Evolutionary conservation across 2,113 vertebrate species (phyloP).

Genomic region (Hippocampus abdominalis): DNA sequence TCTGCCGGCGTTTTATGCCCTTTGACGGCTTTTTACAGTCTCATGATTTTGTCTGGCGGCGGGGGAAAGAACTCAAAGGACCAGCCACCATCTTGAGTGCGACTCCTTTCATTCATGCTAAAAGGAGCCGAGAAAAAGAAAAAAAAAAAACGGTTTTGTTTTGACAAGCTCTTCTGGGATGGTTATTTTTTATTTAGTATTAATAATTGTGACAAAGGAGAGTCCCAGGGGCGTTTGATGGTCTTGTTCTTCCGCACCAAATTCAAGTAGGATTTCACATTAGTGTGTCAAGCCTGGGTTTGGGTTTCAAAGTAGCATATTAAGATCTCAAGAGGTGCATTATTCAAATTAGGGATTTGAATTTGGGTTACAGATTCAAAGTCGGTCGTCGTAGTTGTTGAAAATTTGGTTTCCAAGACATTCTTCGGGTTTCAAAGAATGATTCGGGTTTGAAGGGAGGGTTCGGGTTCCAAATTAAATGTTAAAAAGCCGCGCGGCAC

Average conservation of each 20-base stretch:
- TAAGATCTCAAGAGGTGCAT: no score
- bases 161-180: background rate
- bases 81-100: constrained; percentile 18
- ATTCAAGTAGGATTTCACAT: background rate
- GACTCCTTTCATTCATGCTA: background rate
- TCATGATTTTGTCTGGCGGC: background rate
- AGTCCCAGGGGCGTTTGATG: background rate
- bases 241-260: background rate
- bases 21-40: background rate
- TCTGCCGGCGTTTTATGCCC: background rate
- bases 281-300: background rate
- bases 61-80: constrained; percentile 13
- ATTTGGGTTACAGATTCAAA: background rate
- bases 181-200: background rate
- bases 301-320: background rate
- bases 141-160: background rate
- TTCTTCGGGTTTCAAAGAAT: background rate
- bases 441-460: background rate
- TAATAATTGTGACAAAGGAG: no score
- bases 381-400: background rate
- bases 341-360: no score
- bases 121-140: background rate
- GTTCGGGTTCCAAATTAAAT: background rate
- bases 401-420: background rate
- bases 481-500: background rate